Percentiles rank a stretch among this genome's conserved stretches.
These are phyloP conservation scores for Drosophila dunni DNA, from an alignment of 1,140 invertebrate genomes.

Conservation along the genomic window DNA sequence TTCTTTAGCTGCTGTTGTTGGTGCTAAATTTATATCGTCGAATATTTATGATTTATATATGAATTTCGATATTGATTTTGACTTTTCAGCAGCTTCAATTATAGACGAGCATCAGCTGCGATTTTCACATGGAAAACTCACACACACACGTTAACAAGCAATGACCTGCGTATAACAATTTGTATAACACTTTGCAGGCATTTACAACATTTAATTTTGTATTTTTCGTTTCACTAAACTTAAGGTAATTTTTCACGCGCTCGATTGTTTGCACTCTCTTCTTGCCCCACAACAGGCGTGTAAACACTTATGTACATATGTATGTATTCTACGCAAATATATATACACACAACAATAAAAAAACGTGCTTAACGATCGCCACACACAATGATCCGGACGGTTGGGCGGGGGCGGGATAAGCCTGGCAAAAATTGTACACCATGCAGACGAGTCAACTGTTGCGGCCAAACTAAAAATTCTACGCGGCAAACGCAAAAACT, in stretches of 20 bases:
- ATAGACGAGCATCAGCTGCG: conserved; percentile 56
- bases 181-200: conserved; percentile 19
- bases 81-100: conserved; percentile 50
- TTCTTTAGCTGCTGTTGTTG: conserved; percentile 35
- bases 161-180: conserved; percentile 16
- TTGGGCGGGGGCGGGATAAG: conserved; percentile 24
- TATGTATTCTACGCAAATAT: conserved; percentile 23
- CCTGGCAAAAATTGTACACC: conserved; percentile 51
- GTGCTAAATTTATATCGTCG: conserved; percentile 36
- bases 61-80: conserved; percentile 67
- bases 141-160: conserved; percentile 7
- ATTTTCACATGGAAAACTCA: conserved; percentile 57
- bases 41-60: conserved; percentile 70
- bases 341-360: conserved; percentile 21
- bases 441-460: conserved; percentile 81
- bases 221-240: conserved; percentile 18
- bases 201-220: conserved; percentile 27
- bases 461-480: conserved; percentile 76
- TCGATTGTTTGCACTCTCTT: conserved; percentile 41
- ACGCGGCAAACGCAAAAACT: conserved; percentile 56
- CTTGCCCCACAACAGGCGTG: conserved; percentile 23
- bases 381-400: conserved; percentile 41
- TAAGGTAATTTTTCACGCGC: conserved; percentile 33
- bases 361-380: conserved; percentile 75
- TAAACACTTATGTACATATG: conserved; percentile 21